A percentile compares a stretch with the other conserved stretches of the same genome.
Evolutionary conservation across 2,113 vertebrate genomes (phyloP).

Genomic region (Pygathrix nemaeus): DNA sequence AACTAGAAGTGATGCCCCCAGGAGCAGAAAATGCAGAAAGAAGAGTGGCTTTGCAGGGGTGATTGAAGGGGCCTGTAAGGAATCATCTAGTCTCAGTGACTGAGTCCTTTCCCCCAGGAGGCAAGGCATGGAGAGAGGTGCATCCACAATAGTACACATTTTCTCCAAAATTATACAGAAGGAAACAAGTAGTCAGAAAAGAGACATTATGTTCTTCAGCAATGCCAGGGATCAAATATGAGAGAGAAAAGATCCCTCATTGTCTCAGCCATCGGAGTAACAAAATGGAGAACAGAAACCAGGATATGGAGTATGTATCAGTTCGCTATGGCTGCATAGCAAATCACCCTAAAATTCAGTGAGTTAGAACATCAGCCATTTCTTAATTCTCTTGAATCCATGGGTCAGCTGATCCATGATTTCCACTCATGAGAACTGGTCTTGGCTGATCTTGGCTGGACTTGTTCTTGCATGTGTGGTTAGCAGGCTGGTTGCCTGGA

Average conservation of each 20-base stretch:
- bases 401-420: neutral
- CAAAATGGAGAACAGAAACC: neutral
- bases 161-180: neutral
- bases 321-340: neutral
- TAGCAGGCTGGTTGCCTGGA: neutral
- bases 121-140: neutral
- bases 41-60: neutral
- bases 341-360: neutral
- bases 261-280: neutral
- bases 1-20: neutral
- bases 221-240: neutral
- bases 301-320: neutral
- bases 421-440: neutral
- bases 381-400: neutral
- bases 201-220: neutral
- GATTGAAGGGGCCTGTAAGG: neutral
- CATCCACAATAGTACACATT: neutral
- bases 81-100: neutral
- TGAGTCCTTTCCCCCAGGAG: neutral
- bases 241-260: neutral
- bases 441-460: neutral
- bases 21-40: neutral
- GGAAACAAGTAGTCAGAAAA: neutral
- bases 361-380: neutral
- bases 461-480: neutral